Evolutionary conservation across 2,888 invertebrate species (phyloP).

Genomic region (Noctua comes): DNA sequence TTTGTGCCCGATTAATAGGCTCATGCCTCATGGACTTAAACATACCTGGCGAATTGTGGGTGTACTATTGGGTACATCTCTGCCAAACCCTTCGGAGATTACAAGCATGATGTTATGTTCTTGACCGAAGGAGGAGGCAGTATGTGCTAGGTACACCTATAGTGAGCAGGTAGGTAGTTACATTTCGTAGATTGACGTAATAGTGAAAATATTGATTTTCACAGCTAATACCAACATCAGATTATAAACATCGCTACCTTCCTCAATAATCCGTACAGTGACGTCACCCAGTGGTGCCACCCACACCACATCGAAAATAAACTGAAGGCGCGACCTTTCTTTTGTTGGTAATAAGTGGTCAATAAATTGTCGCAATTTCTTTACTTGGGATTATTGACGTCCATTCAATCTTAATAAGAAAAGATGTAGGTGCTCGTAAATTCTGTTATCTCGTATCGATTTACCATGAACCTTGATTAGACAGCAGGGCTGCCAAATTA

Average conservation of each 20-base stretch:
- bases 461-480: slow-evolving; percentile 67
- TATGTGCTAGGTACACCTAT: neutral
- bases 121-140: neutral
- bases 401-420: slow-evolving; percentile 69
- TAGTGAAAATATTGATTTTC: slow-evolving; percentile 39
- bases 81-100: neutral
- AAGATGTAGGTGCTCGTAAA: slow-evolving; percentile 67
- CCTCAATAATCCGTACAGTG: slow-evolving; percentile 48
- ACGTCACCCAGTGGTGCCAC: slow-evolving; percentile 53
- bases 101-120: neutral
- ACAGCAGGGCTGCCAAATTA: slow-evolving; percentile 46
- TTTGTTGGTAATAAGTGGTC: slow-evolving; percentile 67
- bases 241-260: slow-evolving; percentile 43
- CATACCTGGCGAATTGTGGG: neutral
- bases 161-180: neutral
- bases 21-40: no score
- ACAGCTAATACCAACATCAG: slow-evolving; percentile 38
- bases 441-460: slow-evolving; percentile 68
- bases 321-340: slow-evolving; percentile 66
- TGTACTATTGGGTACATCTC: no score
- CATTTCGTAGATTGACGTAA: neutral
- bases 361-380: slow-evolving; percentile 69
- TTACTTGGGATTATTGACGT: slow-evolving; percentile 63
- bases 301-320: slow-evolving; percentile 59
- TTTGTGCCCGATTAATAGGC: neutral